phyloP scores from a whole-genome alignment of 53 echinoderm and acorn worm genomes.

The Echinarachnius parma region DNA sequence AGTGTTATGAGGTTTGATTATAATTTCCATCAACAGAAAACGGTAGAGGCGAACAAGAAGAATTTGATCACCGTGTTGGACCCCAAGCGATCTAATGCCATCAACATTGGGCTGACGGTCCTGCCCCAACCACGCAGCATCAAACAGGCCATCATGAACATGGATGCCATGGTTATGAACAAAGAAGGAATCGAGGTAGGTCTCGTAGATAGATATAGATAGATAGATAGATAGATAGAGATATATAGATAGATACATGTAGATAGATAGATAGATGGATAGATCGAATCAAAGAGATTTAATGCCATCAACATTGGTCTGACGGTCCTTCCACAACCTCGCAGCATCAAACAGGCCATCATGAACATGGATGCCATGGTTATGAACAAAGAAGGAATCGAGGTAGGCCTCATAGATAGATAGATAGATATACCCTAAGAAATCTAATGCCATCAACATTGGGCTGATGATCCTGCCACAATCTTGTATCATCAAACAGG shows the following conservation, averaged over 20 bases:
- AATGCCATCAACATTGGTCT: conserved; percentile 96
- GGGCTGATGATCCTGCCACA: conserved; percentile 91
- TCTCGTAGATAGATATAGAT: too few species aligned
- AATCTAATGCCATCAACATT: conserved; percentile 97
- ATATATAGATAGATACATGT: too few species aligned
- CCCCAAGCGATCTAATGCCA: conserved; percentile 90
- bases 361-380: conserved; percentile 88
- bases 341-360: conserved; percentile 91
- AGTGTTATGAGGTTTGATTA: too few species aligned
- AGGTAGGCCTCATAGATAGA: conserved; percentile 78
- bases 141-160: conserved; percentile 88
- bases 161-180: conserved; percentile 87
- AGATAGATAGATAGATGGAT: too few species aligned
- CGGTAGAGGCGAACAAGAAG: conserved; percentile 85
- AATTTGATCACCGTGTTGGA: conserved; percentile 86
- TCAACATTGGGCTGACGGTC: conserved; percentile 96
- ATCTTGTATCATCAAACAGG: conserved; percentile 82
- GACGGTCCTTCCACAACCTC: conserved; percentile 83
- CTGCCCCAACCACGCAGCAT: conserved; percentile 83
- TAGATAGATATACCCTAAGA: too few species aligned
- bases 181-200: conserved; percentile 95
- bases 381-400: conserved; percentile 89
- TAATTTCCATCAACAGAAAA: conserved; percentile 62
- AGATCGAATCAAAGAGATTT: too few species aligned
- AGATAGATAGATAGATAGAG: too few species aligned